A percentile compares a stretch with the other conserved stretches of the same genome.
These are phyloP conservation scores for Epizoanthus rinbou DNA, from an alignment of 92 coral and sea anemone genomes.

Conservation along the genomic window DNA sequence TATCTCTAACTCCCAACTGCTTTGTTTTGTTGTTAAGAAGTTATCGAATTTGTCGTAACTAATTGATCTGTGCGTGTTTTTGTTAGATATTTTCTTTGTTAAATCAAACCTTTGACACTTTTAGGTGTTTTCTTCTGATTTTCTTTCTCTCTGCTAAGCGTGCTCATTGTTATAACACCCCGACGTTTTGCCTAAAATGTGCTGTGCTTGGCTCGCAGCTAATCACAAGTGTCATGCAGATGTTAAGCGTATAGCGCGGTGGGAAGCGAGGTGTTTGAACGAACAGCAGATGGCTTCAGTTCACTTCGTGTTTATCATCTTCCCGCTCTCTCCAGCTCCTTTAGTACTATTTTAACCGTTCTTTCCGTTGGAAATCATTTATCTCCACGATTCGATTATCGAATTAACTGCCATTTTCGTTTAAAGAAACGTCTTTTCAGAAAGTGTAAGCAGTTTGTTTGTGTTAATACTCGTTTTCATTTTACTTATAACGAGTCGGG, in stretches of 20 bases:
- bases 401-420: background rate
- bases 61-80: conserved; percentile 32
- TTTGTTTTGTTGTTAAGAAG: conserved; percentile 30
- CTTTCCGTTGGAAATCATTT: background rate
- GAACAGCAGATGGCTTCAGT: background rate
- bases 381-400: background rate
- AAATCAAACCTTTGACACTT: conserved; percentile 16
- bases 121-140: conserved; percentile 11
- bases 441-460: background rate
- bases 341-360: background rate
- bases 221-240: background rate
- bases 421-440: background rate
- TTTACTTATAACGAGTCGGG: too few relatives aligned
- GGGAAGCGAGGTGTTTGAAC: conserved; percentile 4
- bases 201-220: background rate
- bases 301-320: background rate
- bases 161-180: background rate
- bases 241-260: background rate
- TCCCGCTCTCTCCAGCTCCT: background rate
- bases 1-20: background rate
- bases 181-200: background rate
- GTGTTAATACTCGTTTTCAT: background rate
- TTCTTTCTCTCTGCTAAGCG: background rate
- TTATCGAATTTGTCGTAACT: conserved; percentile 18
- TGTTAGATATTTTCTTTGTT: conserved; percentile 21